Base-by-base conservation (phyloP, 2,888 invertebrate genomes). In the Scaptodrosophila latifasciaeformis region DNA sequence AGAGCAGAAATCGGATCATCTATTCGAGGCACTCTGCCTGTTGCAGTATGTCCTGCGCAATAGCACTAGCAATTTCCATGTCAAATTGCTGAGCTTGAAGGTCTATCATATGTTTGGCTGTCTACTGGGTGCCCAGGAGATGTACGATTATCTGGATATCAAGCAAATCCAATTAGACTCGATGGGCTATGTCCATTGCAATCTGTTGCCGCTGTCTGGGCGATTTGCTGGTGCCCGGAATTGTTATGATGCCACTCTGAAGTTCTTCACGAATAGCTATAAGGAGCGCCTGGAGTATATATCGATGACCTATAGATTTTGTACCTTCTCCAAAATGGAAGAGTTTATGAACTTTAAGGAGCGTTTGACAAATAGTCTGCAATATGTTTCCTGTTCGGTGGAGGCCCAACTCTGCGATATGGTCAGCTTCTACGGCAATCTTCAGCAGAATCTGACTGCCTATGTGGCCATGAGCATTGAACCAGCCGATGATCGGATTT, bases 111-210 rank as follows among this genome's bases (percentile, higher is more conserved):
- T 87, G 83, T 75, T 86, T 88, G 96, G 96, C 59, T 93, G 92
- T 67, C 90, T 91, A 18, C 85, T 90, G 44, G 92, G 92, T 1
- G 94, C 95, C 24, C 91, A 92, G 74, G 88, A 89, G 46, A 88
- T 92, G 75, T 94, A 93, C 86, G 91, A 92, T 67, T 90, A 90
- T 49, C 87, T 98, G 81, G 97, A 97, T 82, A 90, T 96, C 54
- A 98, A 98, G 86, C 96, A 97, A 86, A 91, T 97, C 70, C 97
- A 97, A 87, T 88, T 96, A 82, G 96, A 97, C 85, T 95, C 97
- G 0, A 87, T 98, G 84, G 96, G 97, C 65, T 95, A 94, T 88
- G 87, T 93, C 59, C 93, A 94, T 86, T 90, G 92, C 64, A 92
- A 92, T 62, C 89, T 94, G 48, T 87, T 96, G 51, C 89, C 92